phyloP scores from a whole-genome alignment of 2,797 vertebrate genomes.

The Sylvilagus floridanus region DNA sequence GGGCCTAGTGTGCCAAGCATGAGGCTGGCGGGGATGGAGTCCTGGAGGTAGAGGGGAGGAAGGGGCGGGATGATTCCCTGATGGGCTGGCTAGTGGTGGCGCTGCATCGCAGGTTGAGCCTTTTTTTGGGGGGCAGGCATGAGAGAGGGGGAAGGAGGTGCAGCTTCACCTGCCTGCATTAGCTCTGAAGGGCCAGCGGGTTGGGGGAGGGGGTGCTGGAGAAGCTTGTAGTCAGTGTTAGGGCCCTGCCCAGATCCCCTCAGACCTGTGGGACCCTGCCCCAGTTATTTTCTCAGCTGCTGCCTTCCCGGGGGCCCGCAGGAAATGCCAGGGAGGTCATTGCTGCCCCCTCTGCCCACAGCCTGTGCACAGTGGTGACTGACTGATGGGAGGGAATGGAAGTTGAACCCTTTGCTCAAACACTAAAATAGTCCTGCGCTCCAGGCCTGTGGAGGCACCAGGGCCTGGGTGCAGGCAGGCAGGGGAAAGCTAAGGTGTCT shows the following conservation, averaged over 20 bases:
- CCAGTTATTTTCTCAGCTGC: background rate
- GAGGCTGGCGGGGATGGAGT: background rate
- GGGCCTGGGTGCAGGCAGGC: no score
- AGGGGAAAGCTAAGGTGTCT: no score
- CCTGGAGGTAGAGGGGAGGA: background rate
- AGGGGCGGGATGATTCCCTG: background rate
- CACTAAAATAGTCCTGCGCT: no score
- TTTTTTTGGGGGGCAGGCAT: background rate
- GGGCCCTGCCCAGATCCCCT: no score
- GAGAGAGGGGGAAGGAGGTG: no score
- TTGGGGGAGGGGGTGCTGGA: background rate
- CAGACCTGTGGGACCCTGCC: no score
- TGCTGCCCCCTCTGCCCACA: background rate
- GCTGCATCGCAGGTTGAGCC: background rate
- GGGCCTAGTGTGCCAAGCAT: background rate
- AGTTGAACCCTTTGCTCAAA: background rate
- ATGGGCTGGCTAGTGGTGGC: background rate
- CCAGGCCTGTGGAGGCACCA: no score
- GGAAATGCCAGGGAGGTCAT: background rate
- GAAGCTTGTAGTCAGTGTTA: no score
- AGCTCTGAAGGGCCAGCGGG: background rate
- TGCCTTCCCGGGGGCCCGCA: background rate
- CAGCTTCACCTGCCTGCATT: background rate
- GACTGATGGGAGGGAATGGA: background rate
- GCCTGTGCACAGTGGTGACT: background rate